phyloP scores from a whole-genome alignment of 2,113 vertebrate genomes.

The Aegithalos caudatus region DNA sequence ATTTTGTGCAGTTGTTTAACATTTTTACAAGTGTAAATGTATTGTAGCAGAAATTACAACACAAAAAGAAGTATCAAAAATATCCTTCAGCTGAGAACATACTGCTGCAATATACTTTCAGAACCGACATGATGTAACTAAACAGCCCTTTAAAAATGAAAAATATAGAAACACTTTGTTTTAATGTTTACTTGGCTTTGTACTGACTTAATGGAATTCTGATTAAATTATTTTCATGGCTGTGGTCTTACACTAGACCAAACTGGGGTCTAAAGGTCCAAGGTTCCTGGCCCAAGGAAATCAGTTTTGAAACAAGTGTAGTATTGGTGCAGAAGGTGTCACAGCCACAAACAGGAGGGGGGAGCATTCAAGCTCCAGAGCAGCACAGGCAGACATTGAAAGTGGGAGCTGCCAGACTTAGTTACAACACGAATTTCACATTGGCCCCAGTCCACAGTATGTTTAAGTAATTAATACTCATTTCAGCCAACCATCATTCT shows the following conservation, averaged over 20 bases:
- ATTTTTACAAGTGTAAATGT: background rate
- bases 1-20: background rate
- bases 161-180: background rate
- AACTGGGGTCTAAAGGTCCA: background rate
- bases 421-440: background rate
- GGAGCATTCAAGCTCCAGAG: background rate
- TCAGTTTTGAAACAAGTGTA: background rate
- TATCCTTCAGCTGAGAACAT: background rate
- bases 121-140: background rate
- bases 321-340: background rate
- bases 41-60: background rate
- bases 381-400: background rate
- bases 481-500: slow-evolving; percentile 9
- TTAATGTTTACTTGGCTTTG: background rate
- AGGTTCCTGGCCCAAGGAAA: background rate
- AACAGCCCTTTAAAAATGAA: background rate
- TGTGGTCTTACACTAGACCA: background rate
- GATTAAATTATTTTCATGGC: background rate
- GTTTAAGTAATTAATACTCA: slow-evolving; percentile 20
- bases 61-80: background rate
- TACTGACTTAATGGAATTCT: background rate
- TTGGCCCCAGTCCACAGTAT: background rate
- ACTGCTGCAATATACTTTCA: background rate
- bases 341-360: rapidly evolving
- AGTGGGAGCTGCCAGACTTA: background rate